These are phyloP conservation scores for Boulengeromyrus knoepffleri DNA, from an alignment of 2,113 vertebrate species.

Conservation along the genomic window DNA sequence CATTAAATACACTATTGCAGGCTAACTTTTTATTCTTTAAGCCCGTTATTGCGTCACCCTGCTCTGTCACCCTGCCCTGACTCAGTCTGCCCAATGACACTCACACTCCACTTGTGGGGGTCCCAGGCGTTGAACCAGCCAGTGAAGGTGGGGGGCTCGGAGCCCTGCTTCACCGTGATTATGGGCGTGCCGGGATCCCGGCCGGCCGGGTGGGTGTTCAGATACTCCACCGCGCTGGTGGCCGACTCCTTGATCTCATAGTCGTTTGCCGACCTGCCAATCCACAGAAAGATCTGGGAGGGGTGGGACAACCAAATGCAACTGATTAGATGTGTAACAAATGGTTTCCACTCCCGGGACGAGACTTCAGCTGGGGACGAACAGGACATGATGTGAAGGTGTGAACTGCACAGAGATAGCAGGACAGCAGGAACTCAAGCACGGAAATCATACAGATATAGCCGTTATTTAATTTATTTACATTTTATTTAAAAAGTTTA, in stretches of 20 bases:
- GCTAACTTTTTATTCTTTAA: not conserved
- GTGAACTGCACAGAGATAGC: not conserved
- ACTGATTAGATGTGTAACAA: not conserved
- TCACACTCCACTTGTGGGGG: slow-evolving; percentile 82
- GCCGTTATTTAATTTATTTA: not conserved
- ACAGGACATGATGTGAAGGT: not conserved
- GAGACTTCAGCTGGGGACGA: not conserved
- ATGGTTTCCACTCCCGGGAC: not conserved
- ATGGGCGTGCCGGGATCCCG: slow-evolving; percentile 70
- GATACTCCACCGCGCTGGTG: slow-evolving; percentile 63
- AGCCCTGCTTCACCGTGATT: slow-evolving; percentile 72
- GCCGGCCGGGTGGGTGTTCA: slow-evolving; percentile 71
- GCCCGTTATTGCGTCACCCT: not conserved
- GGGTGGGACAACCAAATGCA: not conserved
- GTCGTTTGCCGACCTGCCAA: slow-evolving; percentile 69
- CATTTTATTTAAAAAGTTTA: not conserved
- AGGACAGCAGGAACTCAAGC: not conserved
- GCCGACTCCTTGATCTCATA: slow-evolving; percentile 65
- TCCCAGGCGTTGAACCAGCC: slow-evolving; percentile 91
- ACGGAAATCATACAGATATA: not conserved
- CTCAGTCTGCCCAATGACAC: slow-evolving; percentile 35
- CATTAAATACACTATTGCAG: not conserved
- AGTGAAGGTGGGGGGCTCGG: slow-evolving; percentile 78
- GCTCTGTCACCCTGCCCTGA: not conserved
- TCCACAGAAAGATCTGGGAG: slow-evolving; percentile 77